Evolutionary conservation across 2,113 vertebrate genomes (phyloP).

Genomic region (Hippocampus comes): DNA sequence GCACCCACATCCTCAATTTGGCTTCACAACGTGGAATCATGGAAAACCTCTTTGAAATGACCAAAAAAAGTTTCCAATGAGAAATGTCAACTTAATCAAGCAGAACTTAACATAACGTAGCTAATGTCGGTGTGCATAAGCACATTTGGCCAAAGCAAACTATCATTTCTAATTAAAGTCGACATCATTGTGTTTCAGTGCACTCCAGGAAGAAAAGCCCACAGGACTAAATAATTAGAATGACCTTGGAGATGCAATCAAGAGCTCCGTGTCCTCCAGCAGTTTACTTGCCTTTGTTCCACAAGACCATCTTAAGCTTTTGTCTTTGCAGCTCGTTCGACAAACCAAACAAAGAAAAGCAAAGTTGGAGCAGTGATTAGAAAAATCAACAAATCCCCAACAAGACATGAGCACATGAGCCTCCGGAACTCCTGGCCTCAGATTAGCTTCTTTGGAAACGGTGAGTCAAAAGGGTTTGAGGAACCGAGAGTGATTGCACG

Average conservation of each 20-base stretch:
- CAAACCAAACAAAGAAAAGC: constrained; percentile 70
- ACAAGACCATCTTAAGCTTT: constrained; percentile 46
- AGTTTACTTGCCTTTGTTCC: constrained; percentile 52
- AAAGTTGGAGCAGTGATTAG: constrained; percentile 68
- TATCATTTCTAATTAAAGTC: constrained; percentile 26
- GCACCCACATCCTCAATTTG: constrained; percentile 14
- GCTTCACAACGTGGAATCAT: constrained; percentile 14
- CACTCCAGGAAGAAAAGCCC: constrained; percentile 40
- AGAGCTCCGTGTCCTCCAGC: constrained; percentile 51
- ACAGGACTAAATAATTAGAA: constrained; percentile 50
- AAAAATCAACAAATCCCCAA: constrained; percentile 73
- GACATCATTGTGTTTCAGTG: constrained; percentile 35
- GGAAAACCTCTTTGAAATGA: constrained; percentile 23
- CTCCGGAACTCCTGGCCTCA: constrained; percentile 43
- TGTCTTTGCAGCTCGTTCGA: constrained; percentile 62
- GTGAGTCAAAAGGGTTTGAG: constrained; percentile 64
- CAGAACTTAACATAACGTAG: constrained; percentile 8
- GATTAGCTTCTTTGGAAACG: constrained; percentile 72
- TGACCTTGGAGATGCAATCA: constrained; percentile 66
- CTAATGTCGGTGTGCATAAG: constrained; percentile 1
- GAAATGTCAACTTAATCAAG: constrained; percentile 22
- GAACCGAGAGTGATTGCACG: constrained; percentile 35
- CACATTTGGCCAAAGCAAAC: constrained; percentile 11
- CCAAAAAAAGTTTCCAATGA: constrained; percentile 20
- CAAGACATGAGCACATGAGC: constrained; percentile 73